A percentile compares a stretch with the other conserved stretches of the same genome.
Evolutionary conservation across 2,113 vertebrate genomes (phyloP).

Genomic region (Xerus inauris): DNA sequence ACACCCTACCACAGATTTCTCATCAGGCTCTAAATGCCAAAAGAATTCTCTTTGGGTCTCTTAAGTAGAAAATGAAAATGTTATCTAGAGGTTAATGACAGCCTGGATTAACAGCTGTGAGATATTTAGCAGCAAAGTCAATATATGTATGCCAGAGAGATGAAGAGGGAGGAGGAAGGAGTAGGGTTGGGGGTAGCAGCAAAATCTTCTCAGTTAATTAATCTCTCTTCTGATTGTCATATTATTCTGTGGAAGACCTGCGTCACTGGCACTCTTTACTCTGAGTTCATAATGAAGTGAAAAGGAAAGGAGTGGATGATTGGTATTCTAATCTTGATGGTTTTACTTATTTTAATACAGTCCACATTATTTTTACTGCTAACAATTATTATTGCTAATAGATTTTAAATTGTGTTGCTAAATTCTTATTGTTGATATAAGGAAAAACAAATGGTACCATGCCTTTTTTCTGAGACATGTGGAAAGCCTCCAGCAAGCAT

Average conservation of each 20-base stretch:
- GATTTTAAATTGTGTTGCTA: constrained; percentile 50
- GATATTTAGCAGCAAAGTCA: background rate
- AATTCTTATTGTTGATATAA: constrained; percentile 57
- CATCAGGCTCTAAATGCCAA: background rate
- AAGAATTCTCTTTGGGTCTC: background rate
- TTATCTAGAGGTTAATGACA: constrained; percentile 1
- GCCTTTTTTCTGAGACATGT: background rate
- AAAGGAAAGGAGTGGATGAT: background rate
- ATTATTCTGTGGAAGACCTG: background rate
- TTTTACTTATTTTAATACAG: background rate
- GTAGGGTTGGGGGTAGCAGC: rapidly evolving
- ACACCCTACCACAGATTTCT: background rate
- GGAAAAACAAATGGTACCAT: background rate
- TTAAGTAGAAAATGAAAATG: background rate
- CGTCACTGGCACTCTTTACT: background rate
- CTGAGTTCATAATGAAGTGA: background rate
- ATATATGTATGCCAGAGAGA: background rate
- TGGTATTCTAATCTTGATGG: background rate
- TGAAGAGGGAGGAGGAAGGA: background rate
- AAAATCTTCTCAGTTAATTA: background rate
- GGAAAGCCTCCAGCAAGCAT: background rate
- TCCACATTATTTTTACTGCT: constrained; percentile 24
- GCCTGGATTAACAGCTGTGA: background rate
- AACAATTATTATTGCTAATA: constrained; percentile 33
- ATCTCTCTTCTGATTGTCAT: background rate